Evolutionary conservation across 2,888 invertebrate species (phyloP).

Genomic region (Tetheella fluctuosa): DNA sequence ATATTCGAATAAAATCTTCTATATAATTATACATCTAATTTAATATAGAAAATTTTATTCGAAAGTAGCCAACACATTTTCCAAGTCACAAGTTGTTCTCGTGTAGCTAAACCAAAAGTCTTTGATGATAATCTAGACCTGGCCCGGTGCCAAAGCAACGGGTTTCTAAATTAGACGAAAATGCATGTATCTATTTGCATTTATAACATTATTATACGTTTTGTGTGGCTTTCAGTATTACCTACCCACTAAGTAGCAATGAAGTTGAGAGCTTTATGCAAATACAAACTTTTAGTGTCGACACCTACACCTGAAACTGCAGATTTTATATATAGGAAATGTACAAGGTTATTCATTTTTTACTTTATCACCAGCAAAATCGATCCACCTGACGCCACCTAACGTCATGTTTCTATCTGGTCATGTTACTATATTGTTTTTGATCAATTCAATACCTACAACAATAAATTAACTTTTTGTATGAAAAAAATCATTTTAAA

Average conservation of each 20-base stretch:
- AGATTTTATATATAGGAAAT: not conserved
- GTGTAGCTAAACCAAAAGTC: constrained; percentile 39
- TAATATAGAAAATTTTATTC: not conserved
- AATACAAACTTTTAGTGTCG: constrained; percentile 16
- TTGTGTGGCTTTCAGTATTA: constrained; percentile 29
- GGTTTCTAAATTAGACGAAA: constrained; percentile 55
- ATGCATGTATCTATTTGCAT: constrained; percentile 53
- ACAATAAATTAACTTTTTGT: too few species aligned
- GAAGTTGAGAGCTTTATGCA: constrained; percentile 16
- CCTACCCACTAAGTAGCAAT: constrained; percentile 20
- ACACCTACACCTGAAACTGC: not conserved
- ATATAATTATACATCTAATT: too few species aligned
- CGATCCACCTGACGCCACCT: too few species aligned
- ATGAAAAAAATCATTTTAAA: too few species aligned
- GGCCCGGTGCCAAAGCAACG: constrained; percentile 50
- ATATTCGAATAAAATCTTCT: too few species aligned
- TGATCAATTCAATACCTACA: too few species aligned
- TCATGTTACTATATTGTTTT: too few species aligned
- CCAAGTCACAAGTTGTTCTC: constrained; percentile 18
- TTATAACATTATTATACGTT: constrained; percentile 37
- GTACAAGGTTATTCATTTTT: too few species aligned
- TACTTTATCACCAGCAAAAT: too few species aligned
- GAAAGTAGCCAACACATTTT: not conserved
- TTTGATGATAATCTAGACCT: constrained; percentile 53
- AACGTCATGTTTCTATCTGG: too few species aligned